phyloP scores from a whole-genome alignment of 2,113 vertebrate species.

The Sceloporus undulatus region DNA sequence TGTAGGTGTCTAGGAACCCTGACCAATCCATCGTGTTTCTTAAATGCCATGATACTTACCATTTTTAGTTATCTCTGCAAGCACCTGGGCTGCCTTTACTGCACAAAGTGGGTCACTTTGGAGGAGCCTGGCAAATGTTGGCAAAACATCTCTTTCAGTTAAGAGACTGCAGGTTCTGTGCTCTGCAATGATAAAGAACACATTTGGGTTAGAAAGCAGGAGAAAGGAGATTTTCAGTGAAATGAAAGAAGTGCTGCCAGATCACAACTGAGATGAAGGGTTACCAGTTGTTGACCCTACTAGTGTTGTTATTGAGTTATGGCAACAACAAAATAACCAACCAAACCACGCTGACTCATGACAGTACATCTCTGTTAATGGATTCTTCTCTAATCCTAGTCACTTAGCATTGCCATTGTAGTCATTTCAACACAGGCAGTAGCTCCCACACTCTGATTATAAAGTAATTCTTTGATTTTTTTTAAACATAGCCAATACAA shows the following conservation, averaged over 20 bases:
- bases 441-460: not conserved
- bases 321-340: not conserved
- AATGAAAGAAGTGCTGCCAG: not conserved
- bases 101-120: slow-evolving; percentile 74
- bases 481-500: too few relatives aligned
- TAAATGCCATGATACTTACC: slow-evolving; percentile 71
- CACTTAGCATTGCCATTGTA: not conserved
- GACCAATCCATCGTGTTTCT: not conserved
- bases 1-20: not conserved
- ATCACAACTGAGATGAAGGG: too few relatives aligned
- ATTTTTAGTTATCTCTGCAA: slow-evolving; percentile 87
- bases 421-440: not conserved
- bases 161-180: slow-evolving; percentile 79
- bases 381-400: not conserved
- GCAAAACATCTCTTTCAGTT: slow-evolving; percentile 78
- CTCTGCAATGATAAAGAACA: slow-evolving; percentile 72
- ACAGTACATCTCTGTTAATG: not conserved
- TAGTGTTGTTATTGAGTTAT: not conserved
- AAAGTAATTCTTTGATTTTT: not conserved
- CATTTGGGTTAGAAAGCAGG: not conserved
- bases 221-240: not conserved
- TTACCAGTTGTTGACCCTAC: not conserved
- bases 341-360: not conserved
- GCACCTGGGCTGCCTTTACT: slow-evolving; percentile 82
- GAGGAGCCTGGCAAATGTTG: slow-evolving; percentile 77